Evolutionary conservation across 2,888 invertebrate species (phyloP).

Genomic region (Enchytraeus crypticus): DNA sequence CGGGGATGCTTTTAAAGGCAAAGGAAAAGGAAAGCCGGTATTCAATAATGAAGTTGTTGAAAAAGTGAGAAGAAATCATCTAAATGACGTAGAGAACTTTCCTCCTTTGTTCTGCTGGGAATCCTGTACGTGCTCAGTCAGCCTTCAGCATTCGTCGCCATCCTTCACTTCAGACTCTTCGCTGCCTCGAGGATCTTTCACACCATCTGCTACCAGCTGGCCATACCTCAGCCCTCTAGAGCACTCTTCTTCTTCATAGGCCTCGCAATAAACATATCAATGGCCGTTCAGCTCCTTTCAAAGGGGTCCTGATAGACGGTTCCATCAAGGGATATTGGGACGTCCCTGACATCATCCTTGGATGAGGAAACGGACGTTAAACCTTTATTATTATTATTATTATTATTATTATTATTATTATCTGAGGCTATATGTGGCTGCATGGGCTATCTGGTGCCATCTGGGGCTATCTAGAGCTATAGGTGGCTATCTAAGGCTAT

Average conservation of each 20-base stretch:
- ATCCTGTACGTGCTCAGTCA: constrained; percentile 58
- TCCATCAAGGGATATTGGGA: too few relatives aligned
- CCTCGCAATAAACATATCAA: constrained; percentile 10
- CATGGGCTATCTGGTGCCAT: too few relatives aligned
- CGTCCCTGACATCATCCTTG: too few relatives aligned
- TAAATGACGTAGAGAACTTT: constrained; percentile 67
- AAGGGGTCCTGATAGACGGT: not conserved
- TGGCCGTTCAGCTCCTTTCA: constrained; percentile 14
- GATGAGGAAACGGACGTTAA: too few relatives aligned
- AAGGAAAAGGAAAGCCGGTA: too few relatives aligned
- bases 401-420: too few relatives aligned
- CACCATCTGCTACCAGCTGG: constrained; percentile 59
- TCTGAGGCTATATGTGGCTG: too few relatives aligned
- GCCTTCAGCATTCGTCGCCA: constrained; percentile 53
- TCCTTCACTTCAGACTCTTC: constrained; percentile 56
- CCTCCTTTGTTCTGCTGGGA: constrained; percentile 58
- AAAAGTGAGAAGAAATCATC: constrained; percentile 59
- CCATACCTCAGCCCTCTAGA: constrained; percentile 17
- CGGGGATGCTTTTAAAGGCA: too few relatives aligned
- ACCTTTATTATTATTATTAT: too few relatives aligned
- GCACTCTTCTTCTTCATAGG: constrained; percentile 11
- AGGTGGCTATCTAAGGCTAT: too few relatives aligned
- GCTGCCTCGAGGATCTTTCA: constrained; percentile 56
- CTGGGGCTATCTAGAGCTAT: too few relatives aligned
- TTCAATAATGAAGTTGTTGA: too few relatives aligned